Evolutionary conservation across 2,797 vertebrate species (phyloP).

Genomic region (Choloepus didactylus): DNA sequence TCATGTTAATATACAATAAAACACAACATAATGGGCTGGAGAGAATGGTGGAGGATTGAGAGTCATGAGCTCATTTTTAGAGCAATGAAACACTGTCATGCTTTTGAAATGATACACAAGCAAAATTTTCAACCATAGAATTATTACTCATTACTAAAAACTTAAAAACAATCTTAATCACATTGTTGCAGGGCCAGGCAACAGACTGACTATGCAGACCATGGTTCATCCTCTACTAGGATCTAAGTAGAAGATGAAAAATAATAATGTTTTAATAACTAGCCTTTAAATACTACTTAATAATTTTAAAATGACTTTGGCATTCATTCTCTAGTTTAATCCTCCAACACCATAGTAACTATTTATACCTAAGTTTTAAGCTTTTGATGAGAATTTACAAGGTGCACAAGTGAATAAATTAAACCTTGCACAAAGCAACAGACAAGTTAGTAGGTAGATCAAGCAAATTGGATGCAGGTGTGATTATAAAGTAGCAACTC

Average conservation of each 20-base stretch:
- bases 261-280: conserved; percentile 10
- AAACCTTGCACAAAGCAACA: conserved; percentile 27
- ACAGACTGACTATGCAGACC: background rate
- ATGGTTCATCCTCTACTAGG: background rate
- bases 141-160: background rate
- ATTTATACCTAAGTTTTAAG: background rate
- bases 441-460: background rate
- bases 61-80: conserved; percentile 30
- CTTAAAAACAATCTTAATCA: conserved; percentile 1
- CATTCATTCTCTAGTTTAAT: conserved; percentile 46
- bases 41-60: background rate
- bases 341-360: background rate
- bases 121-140: background rate
- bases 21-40: background rate
- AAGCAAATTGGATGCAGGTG: background rate
- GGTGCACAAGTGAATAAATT: background rate
- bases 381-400: conserved; percentile 32
- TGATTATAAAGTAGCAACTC: background rate
- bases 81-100: background rate
- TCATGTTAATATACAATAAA: conserved; percentile 1
- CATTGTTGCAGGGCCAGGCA: background rate
- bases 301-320: conserved; percentile 22
- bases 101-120: background rate
- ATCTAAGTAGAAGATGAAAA: conserved; percentile 28
- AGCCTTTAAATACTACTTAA: background rate